Percentiles rank a stretch among this genome's conserved stretches.
These are phyloP conservation scores for Pandemis corylana DNA, from an alignment of 2,888 invertebrate genomes.

Conservation along the genomic window DNA sequence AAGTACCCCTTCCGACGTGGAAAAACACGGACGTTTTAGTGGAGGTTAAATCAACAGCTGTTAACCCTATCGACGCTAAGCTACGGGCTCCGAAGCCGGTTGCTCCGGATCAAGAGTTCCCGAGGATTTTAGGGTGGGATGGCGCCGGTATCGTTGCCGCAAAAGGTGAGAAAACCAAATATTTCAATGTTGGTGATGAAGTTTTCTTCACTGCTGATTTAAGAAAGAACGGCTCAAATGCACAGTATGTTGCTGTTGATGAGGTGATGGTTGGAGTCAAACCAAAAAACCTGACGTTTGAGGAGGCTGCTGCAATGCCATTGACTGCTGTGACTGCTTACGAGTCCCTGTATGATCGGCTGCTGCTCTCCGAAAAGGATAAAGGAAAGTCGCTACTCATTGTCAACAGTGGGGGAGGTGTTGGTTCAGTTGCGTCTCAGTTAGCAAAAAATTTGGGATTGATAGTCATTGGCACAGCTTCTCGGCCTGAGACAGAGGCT, in stretches of 20 bases:
- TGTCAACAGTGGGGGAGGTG: conserved; percentile 77
- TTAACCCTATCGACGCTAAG: conserved; percentile 77
- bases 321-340: conserved; percentile 70
- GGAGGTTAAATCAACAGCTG: conserved; percentile 72
- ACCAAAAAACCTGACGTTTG: conserved; percentile 70
- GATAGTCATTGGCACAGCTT: conserved; percentile 75
- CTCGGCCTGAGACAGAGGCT: conserved; percentile 64
- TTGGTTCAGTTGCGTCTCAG: conserved; percentile 74
- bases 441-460: conserved; percentile 69
- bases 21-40: conserved; percentile 66
- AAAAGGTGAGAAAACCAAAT: conserved; percentile 61
- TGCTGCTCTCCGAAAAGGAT: conserved; percentile 69
- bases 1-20: conserved; percentile 64
- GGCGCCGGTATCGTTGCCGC: conserved; percentile 71
- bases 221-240: conserved; percentile 69
- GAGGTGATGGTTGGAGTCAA: conserved; percentile 68
- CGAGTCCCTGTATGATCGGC: conserved; percentile 69
- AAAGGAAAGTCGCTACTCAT: conserved; percentile 69
- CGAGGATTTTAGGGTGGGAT: conserved; percentile 74
- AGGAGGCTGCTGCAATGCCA: conserved; percentile 78
- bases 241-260: conserved; percentile 70
- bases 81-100: conserved; percentile 68
- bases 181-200: conserved; percentile 70
- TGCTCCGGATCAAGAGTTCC: conserved; percentile 55
- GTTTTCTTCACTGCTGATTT: conserved; percentile 73